Conservation (phyloP, 2,113 vertebrate genomes). For the Otolemur garnettii region DNA sequence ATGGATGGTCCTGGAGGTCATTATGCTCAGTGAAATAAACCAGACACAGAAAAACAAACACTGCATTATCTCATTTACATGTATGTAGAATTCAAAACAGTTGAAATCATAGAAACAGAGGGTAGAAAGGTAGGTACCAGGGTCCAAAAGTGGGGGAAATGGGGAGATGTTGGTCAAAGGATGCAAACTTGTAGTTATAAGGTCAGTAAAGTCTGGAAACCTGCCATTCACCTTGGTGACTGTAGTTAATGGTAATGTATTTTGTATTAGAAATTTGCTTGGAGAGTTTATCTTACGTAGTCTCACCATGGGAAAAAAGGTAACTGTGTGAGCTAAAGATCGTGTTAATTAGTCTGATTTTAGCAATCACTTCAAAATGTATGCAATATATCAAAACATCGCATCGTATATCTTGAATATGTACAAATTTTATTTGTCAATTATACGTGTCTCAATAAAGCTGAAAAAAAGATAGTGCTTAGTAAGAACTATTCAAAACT, state of each 20-base stretch:
- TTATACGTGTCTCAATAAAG: neutral
- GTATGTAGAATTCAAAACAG: neutral
- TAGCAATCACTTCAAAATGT: neutral
- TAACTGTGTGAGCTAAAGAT: neutral
- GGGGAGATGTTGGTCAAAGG: neutral
- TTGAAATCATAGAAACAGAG: neutral
- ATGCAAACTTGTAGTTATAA: neutral
- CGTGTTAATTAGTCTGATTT: neutral
- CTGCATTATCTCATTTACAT: neutral
- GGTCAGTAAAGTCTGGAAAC: neutral
- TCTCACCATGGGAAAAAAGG: neutral
- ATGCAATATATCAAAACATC: neutral
- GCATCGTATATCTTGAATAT: neutral
- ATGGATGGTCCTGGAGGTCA: neutral
- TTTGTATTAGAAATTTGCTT: neutral
- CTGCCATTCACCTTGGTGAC: neutral
- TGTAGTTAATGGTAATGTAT: neutral
- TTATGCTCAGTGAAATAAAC: neutral
- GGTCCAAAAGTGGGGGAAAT: neutral
- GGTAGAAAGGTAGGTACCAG: neutral
- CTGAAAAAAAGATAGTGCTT: neutral
- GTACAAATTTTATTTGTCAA: neutral
- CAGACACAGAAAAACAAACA: neutral
- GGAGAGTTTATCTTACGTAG: neutral
- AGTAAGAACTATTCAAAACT: constrained; percentile 50